Percentiles rank a stretch among this genome's conserved stretches.
Conservation (phyloP, 2,113 vertebrate genomes). For the Rhea pennata region DNA sequence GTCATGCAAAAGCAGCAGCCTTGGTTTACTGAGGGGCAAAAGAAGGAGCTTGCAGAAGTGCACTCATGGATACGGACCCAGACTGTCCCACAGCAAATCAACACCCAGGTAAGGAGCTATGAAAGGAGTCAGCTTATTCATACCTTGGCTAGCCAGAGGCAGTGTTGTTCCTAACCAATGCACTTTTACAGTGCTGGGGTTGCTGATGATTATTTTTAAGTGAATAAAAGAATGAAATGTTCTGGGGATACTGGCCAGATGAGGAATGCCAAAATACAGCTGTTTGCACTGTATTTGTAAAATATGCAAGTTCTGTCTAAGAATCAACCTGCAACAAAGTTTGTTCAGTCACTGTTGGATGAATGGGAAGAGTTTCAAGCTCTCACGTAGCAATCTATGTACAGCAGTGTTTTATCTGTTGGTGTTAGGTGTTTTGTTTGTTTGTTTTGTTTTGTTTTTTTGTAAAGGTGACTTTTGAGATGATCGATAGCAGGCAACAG, state of each 20-base stretch:
- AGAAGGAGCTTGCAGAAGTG: conserved; percentile 83
- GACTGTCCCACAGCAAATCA: conserved; percentile 77
- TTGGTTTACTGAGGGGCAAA: conserved; percentile 83
- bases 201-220: not conserved
- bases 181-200: rapidly evolving
- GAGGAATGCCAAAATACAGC: not conserved
- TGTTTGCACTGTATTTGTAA: not conserved
- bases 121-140: rapidly evolving
- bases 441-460: not conserved
- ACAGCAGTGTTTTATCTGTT: not conserved
- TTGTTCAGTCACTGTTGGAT: not conserved
- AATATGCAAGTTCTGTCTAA: rapidly evolving
- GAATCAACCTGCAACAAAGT: not conserved
- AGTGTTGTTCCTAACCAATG: not conserved
- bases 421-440: not conserved
- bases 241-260: rapidly evolving
- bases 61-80: conserved; percentile 83
- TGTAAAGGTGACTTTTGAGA: not conserved
- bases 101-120: conserved; percentile 74
- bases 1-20: conserved; percentile 83
- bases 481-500: not conserved
- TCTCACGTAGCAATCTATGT: rapidly evolving
- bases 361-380: not conserved
- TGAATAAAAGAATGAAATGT: not conserved
- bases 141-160: not conserved